A percentile compares a stretch with the other conserved stretches of the same genome.
These are phyloP conservation scores for Probaryconus sp. DNA, from an alignment of 1,140 invertebrate species.

Conservation along the genomic window DNA sequence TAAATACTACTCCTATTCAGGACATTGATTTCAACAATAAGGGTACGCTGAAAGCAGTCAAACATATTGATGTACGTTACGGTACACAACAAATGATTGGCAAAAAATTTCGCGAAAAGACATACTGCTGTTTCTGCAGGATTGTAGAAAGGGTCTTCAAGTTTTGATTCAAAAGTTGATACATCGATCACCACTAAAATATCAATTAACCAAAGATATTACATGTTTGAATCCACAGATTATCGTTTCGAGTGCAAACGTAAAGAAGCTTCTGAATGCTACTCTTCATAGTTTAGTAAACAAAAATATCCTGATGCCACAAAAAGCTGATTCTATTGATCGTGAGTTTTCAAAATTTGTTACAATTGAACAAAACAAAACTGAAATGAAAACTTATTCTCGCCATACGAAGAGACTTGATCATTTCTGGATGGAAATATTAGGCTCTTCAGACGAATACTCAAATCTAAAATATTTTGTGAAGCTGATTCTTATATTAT, in stretches of 20 bases:
- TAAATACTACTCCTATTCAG: conserved; percentile 6
- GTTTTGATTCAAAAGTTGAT: conserved; percentile 16
- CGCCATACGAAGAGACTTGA: conserved; percentile 1
- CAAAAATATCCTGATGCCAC: conserved; percentile 10
- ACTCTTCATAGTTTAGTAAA: neutral
- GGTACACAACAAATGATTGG: conserved; percentile 1
- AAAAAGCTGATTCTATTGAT: conserved; percentile 8
- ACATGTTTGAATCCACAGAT: conserved; percentile 23
- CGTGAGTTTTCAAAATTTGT: conserved; percentile 9
- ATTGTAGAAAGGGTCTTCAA: neutral
- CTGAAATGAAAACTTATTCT: conserved; percentile 18
- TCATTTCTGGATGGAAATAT: conserved; percentile 17
- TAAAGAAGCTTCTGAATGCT: conserved; percentile 15
- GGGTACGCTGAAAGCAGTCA: conserved; percentile 9
- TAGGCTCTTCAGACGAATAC: conserved; percentile 5
- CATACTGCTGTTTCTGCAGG: conserved; percentile 2
- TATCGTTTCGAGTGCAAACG: neutral
- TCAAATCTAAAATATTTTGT: conserved; percentile 8
- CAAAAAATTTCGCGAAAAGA: conserved; percentile 10
- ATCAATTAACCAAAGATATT: conserved; percentile 12
- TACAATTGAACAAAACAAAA: conserved; percentile 5
- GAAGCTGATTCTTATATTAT: conserved; percentile 3
- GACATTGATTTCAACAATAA: conserved; percentile 5
- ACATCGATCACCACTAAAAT: conserved; percentile 20
- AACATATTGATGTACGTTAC: conserved; percentile 26